These are phyloP conservation scores for Torymus tubicola DNA, from an alignment of 2,888 invertebrate genomes.

Conservation along the genomic window DNA sequence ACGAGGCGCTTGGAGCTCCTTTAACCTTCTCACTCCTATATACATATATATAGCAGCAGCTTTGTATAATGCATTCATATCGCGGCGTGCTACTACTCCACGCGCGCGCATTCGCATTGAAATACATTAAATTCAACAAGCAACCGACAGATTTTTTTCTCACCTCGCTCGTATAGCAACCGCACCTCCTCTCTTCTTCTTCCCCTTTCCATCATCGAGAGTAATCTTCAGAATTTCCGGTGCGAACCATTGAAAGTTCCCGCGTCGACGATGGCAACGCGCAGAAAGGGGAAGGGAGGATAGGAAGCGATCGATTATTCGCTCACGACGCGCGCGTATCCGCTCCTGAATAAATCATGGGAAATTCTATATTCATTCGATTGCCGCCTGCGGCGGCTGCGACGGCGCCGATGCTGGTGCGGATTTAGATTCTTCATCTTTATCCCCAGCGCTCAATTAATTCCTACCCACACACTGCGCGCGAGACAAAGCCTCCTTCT, in stretches of 20 bases:
- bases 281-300: no score
- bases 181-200: slow-evolving; percentile 29
- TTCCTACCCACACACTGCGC: slow-evolving; percentile 13
- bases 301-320: slow-evolving; percentile 46
- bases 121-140: slow-evolving; percentile 51
- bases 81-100: not conserved
- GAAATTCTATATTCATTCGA: slow-evolving; percentile 55
- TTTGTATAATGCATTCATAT: no score
- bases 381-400: slow-evolving; percentile 9
- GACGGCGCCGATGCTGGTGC: no score
- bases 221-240: slow-evolving; percentile 51
- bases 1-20: no score
- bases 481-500: not conserved
- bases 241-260: slow-evolving; percentile 13
- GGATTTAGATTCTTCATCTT: slow-evolving; percentile 31
- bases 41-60: no score
- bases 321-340: not conserved
- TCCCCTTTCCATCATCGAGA: slow-evolving; percentile 9
- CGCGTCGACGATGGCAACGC: not conserved
- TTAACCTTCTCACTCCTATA: no score
- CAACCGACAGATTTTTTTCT: slow-evolving; percentile 36
- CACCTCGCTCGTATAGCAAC: not conserved
- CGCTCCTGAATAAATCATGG: slow-evolving; percentile 55
- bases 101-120: slow-evolving; percentile 18
- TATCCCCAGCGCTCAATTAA: slow-evolving; percentile 48